Evolutionary conservation across 2,888 invertebrate genomes (phyloP).

Genomic region (Aphodius sticticus): DNA sequence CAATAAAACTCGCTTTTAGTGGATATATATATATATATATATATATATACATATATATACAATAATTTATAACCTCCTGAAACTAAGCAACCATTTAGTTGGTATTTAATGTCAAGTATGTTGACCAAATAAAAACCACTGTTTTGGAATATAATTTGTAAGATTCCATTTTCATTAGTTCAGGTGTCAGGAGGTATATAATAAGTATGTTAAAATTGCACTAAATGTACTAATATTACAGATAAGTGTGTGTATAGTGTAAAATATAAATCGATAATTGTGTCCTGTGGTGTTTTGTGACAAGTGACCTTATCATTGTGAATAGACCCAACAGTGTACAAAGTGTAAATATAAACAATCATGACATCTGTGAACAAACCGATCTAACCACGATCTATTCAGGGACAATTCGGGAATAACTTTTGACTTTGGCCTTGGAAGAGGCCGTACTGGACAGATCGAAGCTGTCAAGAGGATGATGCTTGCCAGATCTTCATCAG

Average conservation of each 20-base stretch:
- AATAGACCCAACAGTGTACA: background rate
- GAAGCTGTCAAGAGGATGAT: conserved; percentile 89
- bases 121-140: too few relatives aligned
- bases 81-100: too few relatives aligned
- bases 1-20: too few relatives aligned
- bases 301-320: background rate
- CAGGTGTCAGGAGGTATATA: too few relatives aligned
- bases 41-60: too few relatives aligned
- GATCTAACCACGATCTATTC: background rate
- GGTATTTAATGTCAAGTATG: too few relatives aligned
- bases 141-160: too few relatives aligned
- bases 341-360: background rate
- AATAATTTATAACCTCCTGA: too few relatives aligned
- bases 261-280: background rate
- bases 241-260: background rate
- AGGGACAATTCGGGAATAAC: conserved; percentile 22
- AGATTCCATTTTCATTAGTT: too few relatives aligned
- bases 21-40: too few relatives aligned
- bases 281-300: background rate
- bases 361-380: background rate
- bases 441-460: conserved; percentile 84
- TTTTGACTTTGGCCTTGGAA: conserved; percentile 81
- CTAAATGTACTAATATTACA: too few relatives aligned
- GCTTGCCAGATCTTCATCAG: conserved; percentile 83
- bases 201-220: too few relatives aligned